Evolutionary conservation across 2,113 vertebrate genomes (phyloP), one percentile per base, ranked within the genome.

Genomic region (Bujurquina vittata): DNA sequence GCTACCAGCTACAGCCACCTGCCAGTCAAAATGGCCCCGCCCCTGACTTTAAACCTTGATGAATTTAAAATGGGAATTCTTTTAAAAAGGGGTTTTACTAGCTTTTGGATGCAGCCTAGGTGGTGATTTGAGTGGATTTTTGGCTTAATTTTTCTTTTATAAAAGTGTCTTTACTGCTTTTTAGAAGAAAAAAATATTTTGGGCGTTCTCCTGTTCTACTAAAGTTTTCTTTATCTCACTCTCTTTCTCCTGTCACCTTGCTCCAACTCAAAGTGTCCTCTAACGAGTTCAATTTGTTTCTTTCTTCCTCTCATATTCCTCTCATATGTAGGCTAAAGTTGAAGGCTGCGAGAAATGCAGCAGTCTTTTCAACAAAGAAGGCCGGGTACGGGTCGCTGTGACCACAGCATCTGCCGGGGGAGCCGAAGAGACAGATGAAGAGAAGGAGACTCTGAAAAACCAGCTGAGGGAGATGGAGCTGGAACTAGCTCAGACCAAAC

Each of bases 401-500:
- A 94, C 91, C 65, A 78, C 93, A 23, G 88, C 93, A 17, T 94
- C 97, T 54, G 95, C 96, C 0, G 96, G 94, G 26, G 94, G 93
- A 1, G 93, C 96, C 0, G 97, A 98, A 88, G 98, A 99, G 93
- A 94, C 95, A 0, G 98, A 99, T 0, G 97, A 98, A 90, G 98
- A 99, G 95, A 99, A 98, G 93, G 98, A 99, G 88, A 95, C 84
- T 0, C 92, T 99, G 91, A 97, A 98, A 93, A 98, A 96, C 94
- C 98, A 99, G 95, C 96, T 99, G 87, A 96, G 98, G 55, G 98
- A 99, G 87, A 99, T 99, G 98, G 98, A 99, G 90, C 96, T 99
- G 35, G 98, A 99, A 79, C 94, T 99, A 83, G 98, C 98, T 7
- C 98, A 99, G 93, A 99, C 98, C 93, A 99, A 99, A 93, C 92